phyloP scores from a whole-genome alignment of 2,888 invertebrate species.

The Catocala nupta region DNA sequence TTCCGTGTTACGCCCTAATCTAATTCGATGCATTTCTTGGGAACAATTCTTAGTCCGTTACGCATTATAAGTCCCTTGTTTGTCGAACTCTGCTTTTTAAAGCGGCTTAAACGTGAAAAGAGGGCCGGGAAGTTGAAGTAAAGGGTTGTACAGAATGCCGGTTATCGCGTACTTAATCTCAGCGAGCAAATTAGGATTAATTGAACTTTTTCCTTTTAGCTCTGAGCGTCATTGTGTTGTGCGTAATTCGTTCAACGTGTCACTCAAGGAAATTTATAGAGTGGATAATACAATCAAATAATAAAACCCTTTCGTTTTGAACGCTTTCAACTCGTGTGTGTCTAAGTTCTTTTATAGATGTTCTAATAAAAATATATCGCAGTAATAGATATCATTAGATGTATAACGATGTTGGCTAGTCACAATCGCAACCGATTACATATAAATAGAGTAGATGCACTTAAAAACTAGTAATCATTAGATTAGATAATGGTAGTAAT shows the following conservation, averaged over 20 bases:
- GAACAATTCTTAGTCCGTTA: slow-evolving; percentile 79
- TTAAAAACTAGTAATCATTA: slow-evolving; percentile 55
- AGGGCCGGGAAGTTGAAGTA: slow-evolving; percentile 76
- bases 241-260: slow-evolving; percentile 79
- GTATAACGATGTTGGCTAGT: no score
- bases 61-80: slow-evolving; percentile 83
- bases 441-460: slow-evolving; percentile 38
- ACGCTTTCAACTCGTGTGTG: background rate
- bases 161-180: slow-evolving; percentile 84
- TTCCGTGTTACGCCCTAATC: slow-evolving; percentile 59
- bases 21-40: slow-evolving; percentile 69
- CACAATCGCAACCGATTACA: slow-evolving; percentile 29
- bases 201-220: slow-evolving; percentile 84
- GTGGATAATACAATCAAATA: slow-evolving; percentile 55
- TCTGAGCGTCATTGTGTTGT: slow-evolving; percentile 76
- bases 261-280: slow-evolving; percentile 69
- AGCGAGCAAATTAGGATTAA: slow-evolving; percentile 86
- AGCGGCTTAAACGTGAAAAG: slow-evolving; percentile 81
- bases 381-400: no score
- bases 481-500: slow-evolving; percentile 62
- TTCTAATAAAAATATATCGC: no score
- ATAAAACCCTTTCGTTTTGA: slow-evolving; percentile 25
- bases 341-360: background rate
- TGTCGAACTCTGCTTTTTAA: slow-evolving; percentile 81
- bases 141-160: slow-evolving; percentile 82